Evolutionary conservation across 2,888 invertebrate genomes (phyloP).

Genomic region (Ctena decussata): DNA sequence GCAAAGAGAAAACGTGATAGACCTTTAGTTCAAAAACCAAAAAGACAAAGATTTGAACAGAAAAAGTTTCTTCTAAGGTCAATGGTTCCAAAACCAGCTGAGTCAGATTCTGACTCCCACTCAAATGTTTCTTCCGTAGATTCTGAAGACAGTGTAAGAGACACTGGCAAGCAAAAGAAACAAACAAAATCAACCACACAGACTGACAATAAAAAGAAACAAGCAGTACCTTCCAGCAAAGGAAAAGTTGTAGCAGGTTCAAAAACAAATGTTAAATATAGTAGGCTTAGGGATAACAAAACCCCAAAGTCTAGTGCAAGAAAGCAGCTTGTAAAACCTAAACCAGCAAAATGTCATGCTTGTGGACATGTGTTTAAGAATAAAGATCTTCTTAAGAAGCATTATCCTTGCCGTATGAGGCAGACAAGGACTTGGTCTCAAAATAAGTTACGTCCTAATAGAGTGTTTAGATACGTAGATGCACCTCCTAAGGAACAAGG

Average conservation of each 20-base stretch:
- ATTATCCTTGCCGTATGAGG: constrained; percentile 71
- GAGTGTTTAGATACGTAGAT: constrained; percentile 40
- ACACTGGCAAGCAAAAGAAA: background rate
- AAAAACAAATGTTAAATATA: background rate
- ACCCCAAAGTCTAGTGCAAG: background rate
- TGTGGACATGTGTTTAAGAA: constrained; percentile 67
- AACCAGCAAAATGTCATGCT: constrained; percentile 64
- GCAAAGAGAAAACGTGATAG: constrained; percentile 29
- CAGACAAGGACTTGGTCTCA: constrained; percentile 72
- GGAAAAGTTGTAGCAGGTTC: background rate
- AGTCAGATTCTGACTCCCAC: constrained; percentile 4
- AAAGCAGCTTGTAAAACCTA: constrained; percentile 32
- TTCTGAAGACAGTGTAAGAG: background rate
- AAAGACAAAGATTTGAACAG: constrained; percentile 26
- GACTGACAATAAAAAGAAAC: background rate
- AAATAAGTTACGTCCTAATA: constrained; percentile 68
- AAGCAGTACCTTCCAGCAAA: background rate
- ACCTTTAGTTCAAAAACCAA: background rate
- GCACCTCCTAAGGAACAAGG: background rate
- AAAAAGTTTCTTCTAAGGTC: constrained; percentile 55
- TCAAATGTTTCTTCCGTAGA: background rate
- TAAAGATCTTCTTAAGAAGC: constrained; percentile 65
- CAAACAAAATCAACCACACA: background rate
- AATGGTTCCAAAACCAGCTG: constrained; percentile 19
- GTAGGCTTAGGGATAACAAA: background rate